Conservation (phyloP, 2,797 vertebrate genomes). For the Onychomys arenicola region DNA sequence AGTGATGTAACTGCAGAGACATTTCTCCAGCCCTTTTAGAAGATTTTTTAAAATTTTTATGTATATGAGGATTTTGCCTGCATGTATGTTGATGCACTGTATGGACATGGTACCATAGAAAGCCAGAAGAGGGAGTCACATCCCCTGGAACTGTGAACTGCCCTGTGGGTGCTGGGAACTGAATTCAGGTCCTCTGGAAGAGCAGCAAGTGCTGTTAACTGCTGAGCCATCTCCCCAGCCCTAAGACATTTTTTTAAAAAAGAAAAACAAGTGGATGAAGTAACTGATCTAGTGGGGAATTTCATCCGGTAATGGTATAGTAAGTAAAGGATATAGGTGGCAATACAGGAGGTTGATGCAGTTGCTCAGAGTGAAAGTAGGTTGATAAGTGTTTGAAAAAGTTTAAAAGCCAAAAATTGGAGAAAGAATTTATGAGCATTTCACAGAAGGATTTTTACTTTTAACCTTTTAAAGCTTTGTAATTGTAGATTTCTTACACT, state of each 20-base stretch:
- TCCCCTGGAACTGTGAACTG: not conserved
- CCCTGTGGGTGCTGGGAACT: not conserved
- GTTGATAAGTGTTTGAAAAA: slow-evolving; percentile 29
- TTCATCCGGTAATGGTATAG: not conserved
- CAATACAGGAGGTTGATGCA: slow-evolving; percentile 7
- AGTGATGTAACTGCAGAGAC: not conserved
- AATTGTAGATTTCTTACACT: slow-evolving; percentile 1
- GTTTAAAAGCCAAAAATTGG: slow-evolving; percentile 27
- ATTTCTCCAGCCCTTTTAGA: not conserved
- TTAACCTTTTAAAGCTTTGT: slow-evolving; percentile 37
- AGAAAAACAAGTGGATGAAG: slow-evolving; percentile 32
- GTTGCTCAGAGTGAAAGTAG: slow-evolving; percentile 28
- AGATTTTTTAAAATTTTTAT: not conserved
- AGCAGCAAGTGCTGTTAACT: not conserved
- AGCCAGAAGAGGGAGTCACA: not conserved
- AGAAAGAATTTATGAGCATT: slow-evolving; percentile 4
- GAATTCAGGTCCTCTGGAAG: not conserved
- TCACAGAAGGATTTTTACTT: slow-evolving; percentile 25
- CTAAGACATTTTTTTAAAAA: not conserved
- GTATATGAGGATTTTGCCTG: not conserved
- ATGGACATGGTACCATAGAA: not conserved
- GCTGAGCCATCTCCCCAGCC: not conserved
- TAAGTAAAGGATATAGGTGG: slow-evolving; percentile 44
- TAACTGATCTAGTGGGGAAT: not conserved
- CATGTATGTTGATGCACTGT: not conserved